Conservation (phyloP, 2,888 invertebrate species). For the Papilio elwesi region DNA sequence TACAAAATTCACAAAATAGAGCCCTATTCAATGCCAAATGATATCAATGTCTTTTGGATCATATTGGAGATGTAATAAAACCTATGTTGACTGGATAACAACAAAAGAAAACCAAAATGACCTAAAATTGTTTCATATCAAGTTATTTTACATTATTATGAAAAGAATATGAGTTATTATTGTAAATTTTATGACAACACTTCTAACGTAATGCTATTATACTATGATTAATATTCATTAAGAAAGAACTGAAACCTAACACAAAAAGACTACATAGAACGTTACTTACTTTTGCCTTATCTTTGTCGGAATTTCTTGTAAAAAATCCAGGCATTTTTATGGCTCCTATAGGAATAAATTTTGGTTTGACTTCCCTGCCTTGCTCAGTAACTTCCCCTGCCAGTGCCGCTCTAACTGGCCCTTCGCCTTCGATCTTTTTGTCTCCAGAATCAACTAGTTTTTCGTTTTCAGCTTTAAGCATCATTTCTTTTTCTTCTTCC, state of each 20-base stretch:
- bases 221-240: not conserved
- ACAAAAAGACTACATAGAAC: not conserved
- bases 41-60: not conserved
- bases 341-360: constrained; percentile 94
- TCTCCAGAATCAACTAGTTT: constrained; percentile 76
- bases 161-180: not conserved
- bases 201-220: not conserved
- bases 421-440: constrained; percentile 75
- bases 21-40: too few species aligned
- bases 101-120: not conserved
- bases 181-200: not conserved
- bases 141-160: not conserved
- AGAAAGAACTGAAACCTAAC: not conserved
- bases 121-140: not conserved
- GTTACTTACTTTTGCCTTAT: constrained; percentile 86
- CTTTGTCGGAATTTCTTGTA: constrained; percentile 89
- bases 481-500: constrained; percentile 86
- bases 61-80: not conserved
- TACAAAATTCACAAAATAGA: too few species aligned
- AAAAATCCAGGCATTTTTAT: constrained; percentile 95
- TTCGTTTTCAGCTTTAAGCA: constrained; percentile 85
- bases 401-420: constrained; percentile 79
- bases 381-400: constrained; percentile 85
- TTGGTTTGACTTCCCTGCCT: constrained; percentile 90
- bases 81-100: not conserved